A percentile compares a stretch with the other conserved stretches of the same genome.
Conservation (phyloP, 2,888 invertebrate genomes). For the Germaria angustata region DNA sequence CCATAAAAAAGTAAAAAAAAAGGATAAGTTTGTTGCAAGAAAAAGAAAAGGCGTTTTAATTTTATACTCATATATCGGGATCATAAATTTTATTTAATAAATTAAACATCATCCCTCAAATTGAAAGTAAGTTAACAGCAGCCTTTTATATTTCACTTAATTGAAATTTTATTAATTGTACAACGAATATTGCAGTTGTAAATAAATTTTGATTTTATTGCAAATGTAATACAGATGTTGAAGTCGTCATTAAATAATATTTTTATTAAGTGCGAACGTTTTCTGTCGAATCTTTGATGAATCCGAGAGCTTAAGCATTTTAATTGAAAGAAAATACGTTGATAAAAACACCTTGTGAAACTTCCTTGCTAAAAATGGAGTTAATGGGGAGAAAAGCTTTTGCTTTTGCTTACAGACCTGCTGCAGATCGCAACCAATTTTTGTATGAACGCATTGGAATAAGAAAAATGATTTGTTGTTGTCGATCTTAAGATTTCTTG, state of each 20-base stretch:
- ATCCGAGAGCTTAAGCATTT: no score
- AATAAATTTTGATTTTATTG: not conserved
- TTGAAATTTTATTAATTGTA: not conserved
- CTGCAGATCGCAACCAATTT: no score
- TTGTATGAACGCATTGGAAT: no score
- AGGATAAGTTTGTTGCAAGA: not conserved
- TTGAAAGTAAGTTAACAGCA: constrained; percentile 18
- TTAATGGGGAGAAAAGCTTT: no score
- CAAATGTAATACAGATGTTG: not conserved
- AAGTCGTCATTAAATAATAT: no score
- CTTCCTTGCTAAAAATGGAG: no score
- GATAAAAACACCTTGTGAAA: no score
- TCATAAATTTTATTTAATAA: not conserved
- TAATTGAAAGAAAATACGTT: no score
- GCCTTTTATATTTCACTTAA: not conserved
- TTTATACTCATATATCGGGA: not conserved
- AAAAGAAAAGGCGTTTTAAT: not conserved
- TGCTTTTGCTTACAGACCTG: no score
- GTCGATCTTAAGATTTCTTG: no score
- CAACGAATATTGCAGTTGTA: not conserved
- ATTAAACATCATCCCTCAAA: not conserved
- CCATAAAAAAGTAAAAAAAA: not conserved
- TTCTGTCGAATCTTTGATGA: not conserved
- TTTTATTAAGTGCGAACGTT: no score
- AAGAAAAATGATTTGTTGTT: no score